Conservation (phyloP, 2,888 invertebrate genomes). For the Tiphia femorata region DNA sequence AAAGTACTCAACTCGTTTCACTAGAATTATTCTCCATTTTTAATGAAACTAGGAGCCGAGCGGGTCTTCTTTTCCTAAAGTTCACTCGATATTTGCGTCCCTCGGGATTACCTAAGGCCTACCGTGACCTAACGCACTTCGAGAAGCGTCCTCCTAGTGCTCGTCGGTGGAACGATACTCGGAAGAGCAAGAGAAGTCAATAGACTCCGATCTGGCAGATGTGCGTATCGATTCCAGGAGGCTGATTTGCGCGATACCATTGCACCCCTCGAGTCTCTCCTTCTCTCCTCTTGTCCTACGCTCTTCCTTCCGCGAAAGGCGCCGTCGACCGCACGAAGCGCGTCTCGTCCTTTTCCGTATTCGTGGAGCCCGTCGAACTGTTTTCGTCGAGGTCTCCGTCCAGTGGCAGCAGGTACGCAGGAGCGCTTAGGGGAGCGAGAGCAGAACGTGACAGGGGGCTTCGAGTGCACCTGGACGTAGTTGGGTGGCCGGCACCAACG, state of each 20-base stretch:
- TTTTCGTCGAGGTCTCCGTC: neutral
- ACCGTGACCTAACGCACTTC: too few relatives aligned
- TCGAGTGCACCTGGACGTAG: conserved; percentile 59
- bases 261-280: neutral
- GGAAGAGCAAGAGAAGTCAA: neutral
- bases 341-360: neutral
- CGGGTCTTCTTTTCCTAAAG: too few relatives aligned
- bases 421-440: too few relatives aligned
- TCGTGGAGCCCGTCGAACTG: neutral
- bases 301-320: neutral
- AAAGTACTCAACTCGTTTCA: too few relatives aligned
- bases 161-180: too few relatives aligned
- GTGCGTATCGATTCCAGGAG: conserved; percentile 43
- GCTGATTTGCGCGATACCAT: conserved; percentile 35
- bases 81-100: too few relatives aligned
- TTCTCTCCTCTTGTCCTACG: neutral
- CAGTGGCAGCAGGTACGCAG: neutral
- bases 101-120: too few relatives aligned
- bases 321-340: too few relatives aligned
- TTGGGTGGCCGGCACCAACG: conserved; percentile 54
- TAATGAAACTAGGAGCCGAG: too few relatives aligned
- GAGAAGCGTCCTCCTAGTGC: too few relatives aligned
- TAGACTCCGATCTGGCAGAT: conserved; percentile 35
- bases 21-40: too few relatives aligned
- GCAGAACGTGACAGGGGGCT: conserved; percentile 47